Evolutionary conservation across 2,113 vertebrate species (phyloP), one percentile per base, ranked within the genome.

Genomic region (Lichenostomus cassidix): DNA sequence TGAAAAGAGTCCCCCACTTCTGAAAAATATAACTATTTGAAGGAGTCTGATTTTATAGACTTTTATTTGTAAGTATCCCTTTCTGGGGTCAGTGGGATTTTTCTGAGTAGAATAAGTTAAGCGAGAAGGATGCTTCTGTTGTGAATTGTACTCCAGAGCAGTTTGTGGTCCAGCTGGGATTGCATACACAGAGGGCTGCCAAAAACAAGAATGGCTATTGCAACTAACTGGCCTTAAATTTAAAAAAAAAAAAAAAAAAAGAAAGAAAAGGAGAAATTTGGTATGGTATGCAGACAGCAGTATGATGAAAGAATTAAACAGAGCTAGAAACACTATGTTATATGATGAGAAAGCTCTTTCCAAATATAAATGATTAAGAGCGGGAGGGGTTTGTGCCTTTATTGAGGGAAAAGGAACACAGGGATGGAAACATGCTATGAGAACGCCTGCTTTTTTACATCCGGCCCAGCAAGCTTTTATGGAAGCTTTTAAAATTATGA

Each of bases 401-500:
- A 49, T 46, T 12, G 35, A 37, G 11, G 31, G 25, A 82, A 33
- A 25, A 77, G 7, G 24, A 92, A 29, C 27, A 47, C 31, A 59
- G 31, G 20, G 4, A 62, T 64, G 10, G 59, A 86, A 88, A 92
- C 6, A 24, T 46, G 18, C n/a, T 70, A 63, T 63, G 68, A 83
- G 71, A 83, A 74, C 77, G 37, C 11, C 16, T 64, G 0, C 0
- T 25, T 39, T 75, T 79, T 79, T 18, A 62, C 42, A 79, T 76
- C 27, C 2, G 2, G 7, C 55, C 10, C 77, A 44, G 52, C 10
- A 89, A 87, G 44, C 39, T 83, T 90, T 46, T 82, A 75, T 94
- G 80, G 64, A 89, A 81, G n/a, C 9, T 83, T 90, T 90, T 83
- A 73, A 96, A 96, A 87, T 90, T 86, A 94, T 89, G 92, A 93